Conservation (phyloP, 2,888 invertebrate species). For the Scaeva pyrastri region DNA sequence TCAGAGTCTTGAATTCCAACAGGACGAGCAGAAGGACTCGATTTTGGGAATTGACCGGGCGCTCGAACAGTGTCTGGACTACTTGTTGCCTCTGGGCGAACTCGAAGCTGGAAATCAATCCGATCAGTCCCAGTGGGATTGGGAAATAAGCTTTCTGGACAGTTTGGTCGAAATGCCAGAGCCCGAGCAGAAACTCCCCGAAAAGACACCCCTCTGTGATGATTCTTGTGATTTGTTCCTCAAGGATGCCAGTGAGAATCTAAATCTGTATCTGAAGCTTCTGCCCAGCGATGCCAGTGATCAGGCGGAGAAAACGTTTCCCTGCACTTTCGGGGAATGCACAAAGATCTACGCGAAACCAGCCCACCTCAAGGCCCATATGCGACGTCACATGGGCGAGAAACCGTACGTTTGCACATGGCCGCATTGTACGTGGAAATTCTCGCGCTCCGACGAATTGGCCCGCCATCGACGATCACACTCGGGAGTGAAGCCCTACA, state of each 20-base stretch:
- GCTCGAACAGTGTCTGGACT: conserved; percentile 75
- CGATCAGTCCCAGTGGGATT: conserved; percentile 78
- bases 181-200: conserved; percentile 83
- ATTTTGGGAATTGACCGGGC: conserved; percentile 72
- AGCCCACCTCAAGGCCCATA: conserved; percentile 94
- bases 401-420: conserved; percentile 90
- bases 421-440: conserved; percentile 95
- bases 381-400: conserved; percentile 92
- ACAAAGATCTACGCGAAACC: conserved; percentile 94
- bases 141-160: conserved; percentile 82
- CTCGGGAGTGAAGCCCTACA: conserved; percentile 97
- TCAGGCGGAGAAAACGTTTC: conserved; percentile 86
- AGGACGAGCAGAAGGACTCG: conserved; percentile 56
- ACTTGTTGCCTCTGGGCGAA: conserved; percentile 58
- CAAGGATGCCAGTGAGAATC: conserved; percentile 83
- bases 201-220: conserved; percentile 86
- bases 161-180: conserved; percentile 82
- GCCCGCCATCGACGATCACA: conserved; percentile 97
- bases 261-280: conserved; percentile 77
- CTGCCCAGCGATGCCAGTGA: conserved; percentile 14
- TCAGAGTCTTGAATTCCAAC: conserved; percentile 59
- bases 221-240: conserved; percentile 85
- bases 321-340: conserved; percentile 89
- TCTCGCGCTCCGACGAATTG: conserved; percentile 97
- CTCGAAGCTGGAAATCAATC: conserved; percentile 46